Evolutionary conservation across 2,888 invertebrate genomes (phyloP).

Genomic region (Patella depressa): DNA sequence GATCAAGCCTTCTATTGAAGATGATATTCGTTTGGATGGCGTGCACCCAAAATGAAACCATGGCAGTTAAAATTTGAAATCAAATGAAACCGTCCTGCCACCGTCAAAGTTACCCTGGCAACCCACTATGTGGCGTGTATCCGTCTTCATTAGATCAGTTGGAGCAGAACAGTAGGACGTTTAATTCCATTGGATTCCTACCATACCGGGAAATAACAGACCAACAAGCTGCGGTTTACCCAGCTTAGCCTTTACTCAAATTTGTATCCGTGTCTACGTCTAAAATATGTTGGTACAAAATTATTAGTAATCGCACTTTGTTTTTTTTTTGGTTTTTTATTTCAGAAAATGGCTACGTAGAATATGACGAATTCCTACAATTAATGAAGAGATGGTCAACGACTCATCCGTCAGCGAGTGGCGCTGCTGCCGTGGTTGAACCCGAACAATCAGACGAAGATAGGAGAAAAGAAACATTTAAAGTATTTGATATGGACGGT

Average conservation of each 20-base stretch:
- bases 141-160: no score
- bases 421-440: neutral
- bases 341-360: constrained; percentile 65
- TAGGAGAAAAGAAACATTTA: neutral
- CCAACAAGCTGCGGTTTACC: no score
- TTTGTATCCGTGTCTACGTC: no score
- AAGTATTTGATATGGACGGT: constrained; percentile 63
- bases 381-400: constrained; percentile 62
- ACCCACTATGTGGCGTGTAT: no score
- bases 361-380: constrained; percentile 65
- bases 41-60: no score
- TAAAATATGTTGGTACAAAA: neutral
- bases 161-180: no score
- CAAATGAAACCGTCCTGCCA: no score
- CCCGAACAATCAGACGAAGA: neutral
- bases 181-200: neutral
- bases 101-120: no score
- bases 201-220: neutral
- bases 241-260: no score
- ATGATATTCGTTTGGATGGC: no score
- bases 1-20: no score
- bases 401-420: constrained; percentile 31
- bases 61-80: no score
- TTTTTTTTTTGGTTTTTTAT: constrained; percentile 14
- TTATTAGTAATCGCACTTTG: neutral